Evolutionary conservation across 2,888 invertebrate species (phyloP).

Genomic region (Tetramorium bicarinatum): DNA sequence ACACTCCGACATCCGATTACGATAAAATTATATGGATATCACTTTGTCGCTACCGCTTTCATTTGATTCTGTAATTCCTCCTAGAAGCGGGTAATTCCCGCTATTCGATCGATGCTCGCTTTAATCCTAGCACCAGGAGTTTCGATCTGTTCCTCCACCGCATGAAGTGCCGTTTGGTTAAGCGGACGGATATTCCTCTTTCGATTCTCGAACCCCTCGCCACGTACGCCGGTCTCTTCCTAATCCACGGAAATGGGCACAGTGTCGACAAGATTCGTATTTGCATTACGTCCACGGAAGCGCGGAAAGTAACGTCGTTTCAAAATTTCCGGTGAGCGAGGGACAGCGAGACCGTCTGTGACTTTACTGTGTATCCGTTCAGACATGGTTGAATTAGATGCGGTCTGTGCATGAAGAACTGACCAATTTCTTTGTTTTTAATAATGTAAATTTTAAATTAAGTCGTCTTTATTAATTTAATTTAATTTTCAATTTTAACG

Average conservation of each 20-base stretch:
- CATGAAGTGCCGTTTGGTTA: constrained; percentile 71
- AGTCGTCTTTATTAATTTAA: background rate
- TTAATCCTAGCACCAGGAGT: constrained; percentile 67
- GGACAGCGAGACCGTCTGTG: constrained; percentile 66
- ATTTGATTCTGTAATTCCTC: constrained; percentile 66
- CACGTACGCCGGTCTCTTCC: constrained; percentile 64
- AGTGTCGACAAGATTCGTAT: constrained; percentile 79
- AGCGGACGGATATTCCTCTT: constrained; percentile 56
- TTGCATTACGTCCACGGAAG: constrained; percentile 79
- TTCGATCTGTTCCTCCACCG: constrained; percentile 70
- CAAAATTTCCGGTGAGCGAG: constrained; percentile 81
- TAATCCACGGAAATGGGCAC: constrained; percentile 78
- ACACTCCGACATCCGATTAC: constrained; percentile 19
- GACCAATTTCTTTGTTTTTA: background rate
- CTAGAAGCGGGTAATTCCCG: constrained; percentile 53
- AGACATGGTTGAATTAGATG: constrained; percentile 26
- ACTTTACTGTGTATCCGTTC: constrained; percentile 35
- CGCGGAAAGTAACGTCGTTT: constrained; percentile 82
- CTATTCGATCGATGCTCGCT: constrained; percentile 62
- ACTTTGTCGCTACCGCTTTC: constrained; percentile 23
- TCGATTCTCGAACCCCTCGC: constrained; percentile 50
- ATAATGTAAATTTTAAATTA: background rate
- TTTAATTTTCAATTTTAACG: background rate
- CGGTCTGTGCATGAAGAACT: background rate
- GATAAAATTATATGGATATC: constrained; percentile 48